A percentile compares a stretch with the other conserved stretches of the same genome.
These are phyloP conservation scores for Ophion costatus DNA, from an alignment of 2,888 invertebrate species.

Conservation along the genomic window DNA sequence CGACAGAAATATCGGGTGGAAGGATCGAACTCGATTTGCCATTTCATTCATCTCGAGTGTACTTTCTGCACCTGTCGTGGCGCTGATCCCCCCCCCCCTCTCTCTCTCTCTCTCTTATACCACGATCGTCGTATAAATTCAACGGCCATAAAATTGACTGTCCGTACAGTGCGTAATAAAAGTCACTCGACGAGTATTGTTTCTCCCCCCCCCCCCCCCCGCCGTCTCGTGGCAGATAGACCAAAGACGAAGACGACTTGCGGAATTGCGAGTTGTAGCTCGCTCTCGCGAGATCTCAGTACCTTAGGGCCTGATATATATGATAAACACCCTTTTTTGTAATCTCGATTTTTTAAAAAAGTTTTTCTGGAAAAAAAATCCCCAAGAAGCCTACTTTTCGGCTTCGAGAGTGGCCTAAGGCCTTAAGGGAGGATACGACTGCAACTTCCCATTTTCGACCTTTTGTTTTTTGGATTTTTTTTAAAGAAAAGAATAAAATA, in stretches of 20 bases:
- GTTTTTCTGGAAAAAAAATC: no score
- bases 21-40: constrained; percentile 53
- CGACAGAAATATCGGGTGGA: constrained; percentile 3
- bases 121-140: not conserved
- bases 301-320: no score
- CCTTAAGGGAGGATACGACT: no score
- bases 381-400: no score
- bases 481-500: no score
- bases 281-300: not conserved
- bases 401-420: no score
- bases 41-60: constrained; percentile 53
- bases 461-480: no score
- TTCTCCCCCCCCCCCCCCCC: not conserved
- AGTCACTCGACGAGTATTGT: constrained; percentile 37
- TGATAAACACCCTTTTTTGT: no score
- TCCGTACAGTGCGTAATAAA: constrained; percentile 27
- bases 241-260: constrained; percentile 7
- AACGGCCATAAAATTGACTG: constrained; percentile 22
- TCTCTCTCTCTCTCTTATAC: not conserved
- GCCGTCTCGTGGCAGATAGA: not conserved
- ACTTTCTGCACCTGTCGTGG: constrained; percentile 53
- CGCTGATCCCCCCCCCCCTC: constrained; percentile 39
- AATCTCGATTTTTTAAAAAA: no score
- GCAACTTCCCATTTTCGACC: no score
- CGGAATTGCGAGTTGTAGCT: not conserved